Evolutionary conservation across 2,797 vertebrate genomes (phyloP).

Genomic region (Echeneis naucrates): DNA sequence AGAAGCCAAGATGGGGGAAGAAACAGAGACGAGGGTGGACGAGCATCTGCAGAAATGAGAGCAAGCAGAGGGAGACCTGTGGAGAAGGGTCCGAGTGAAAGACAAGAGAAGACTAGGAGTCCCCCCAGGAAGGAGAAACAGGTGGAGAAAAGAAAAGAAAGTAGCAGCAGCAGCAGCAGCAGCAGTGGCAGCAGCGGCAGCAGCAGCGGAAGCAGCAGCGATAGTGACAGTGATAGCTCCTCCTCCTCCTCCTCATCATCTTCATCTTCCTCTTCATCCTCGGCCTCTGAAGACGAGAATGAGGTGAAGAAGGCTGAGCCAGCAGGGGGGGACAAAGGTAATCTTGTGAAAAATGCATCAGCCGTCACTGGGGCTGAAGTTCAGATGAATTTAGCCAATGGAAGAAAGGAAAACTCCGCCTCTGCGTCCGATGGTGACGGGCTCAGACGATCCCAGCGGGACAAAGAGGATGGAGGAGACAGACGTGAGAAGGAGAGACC

Average conservation of each 20-base stretch:
- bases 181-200: constrained; percentile 55
- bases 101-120: constrained; percentile 43
- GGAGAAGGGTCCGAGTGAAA: constrained; percentile 16
- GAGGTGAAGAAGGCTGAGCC: constrained; percentile 48
- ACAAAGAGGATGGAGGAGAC: constrained; percentile 43
- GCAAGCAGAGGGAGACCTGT: constrained; percentile 5
- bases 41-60: neutral
- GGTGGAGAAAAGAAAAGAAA: constrained; percentile 52
- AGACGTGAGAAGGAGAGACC: constrained; percentile 43
- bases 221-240: constrained; percentile 75
- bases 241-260: constrained; percentile 78
- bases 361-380: constrained; percentile 50
- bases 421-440: constrained; percentile 33
- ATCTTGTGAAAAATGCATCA: constrained; percentile 17
- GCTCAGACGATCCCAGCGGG: constrained; percentile 16
- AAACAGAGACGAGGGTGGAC: constrained; percentile 20
- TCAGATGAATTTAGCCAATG: constrained; percentile 65
- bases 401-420: constrained; percentile 49
- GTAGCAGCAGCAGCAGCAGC: constrained; percentile 68
- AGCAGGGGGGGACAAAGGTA: constrained; percentile 28
- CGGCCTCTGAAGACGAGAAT: constrained; percentile 77
- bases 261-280: constrained; percentile 71
- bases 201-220: constrained; percentile 54
- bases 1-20: constrained; percentile 26
- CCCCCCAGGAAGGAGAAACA: constrained; percentile 44